phyloP scores from a whole-genome alignment of 2,888 invertebrate species.

The Mythimna ferrago region DNA sequence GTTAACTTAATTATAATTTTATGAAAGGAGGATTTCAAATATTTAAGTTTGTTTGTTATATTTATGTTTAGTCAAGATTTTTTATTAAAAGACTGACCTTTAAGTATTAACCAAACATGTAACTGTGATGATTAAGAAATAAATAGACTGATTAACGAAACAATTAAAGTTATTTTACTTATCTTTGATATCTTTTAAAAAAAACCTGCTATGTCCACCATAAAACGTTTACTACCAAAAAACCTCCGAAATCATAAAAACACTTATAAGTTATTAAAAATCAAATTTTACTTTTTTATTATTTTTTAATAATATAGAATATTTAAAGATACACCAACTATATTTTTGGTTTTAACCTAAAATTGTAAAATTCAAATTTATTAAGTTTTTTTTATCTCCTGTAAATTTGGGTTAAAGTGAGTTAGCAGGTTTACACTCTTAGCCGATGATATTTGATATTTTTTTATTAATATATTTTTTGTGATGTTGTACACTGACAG shows the following conservation, averaged over 20 bases:
- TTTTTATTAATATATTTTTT: too few species aligned
- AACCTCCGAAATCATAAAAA: slow-evolving; percentile 1
- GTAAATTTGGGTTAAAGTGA: neutral
- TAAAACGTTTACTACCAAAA: slow-evolving; percentile 8
- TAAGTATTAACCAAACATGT: neutral
- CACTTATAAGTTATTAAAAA: slow-evolving; percentile 1
- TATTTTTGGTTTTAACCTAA: too few species aligned
- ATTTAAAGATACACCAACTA: neutral
- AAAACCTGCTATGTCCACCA: neutral
- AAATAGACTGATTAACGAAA: neutral
- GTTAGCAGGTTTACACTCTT: neutral
- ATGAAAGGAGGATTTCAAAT: slow-evolving; percentile 4
- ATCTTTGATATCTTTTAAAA: neutral
- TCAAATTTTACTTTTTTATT: neutral
- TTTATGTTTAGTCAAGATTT: neutral
- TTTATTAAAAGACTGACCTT: slow-evolving; percentile 1
- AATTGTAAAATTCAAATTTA: neutral
- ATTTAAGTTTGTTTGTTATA: slow-evolving; percentile 2
- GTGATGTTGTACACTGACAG: too few species aligned
- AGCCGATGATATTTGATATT: neutral
- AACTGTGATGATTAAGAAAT: neutral
- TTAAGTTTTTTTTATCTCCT: neutral
- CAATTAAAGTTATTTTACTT: neutral
- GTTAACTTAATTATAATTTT: slow-evolving; percentile 3
- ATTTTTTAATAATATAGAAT: slow-evolving; percentile 1